A percentile compares a stretch with the other conserved stretches of the same genome.
Evolutionary conservation across 2,113 vertebrate species (phyloP).

Genomic region (Coptodon rendalli): DNA sequence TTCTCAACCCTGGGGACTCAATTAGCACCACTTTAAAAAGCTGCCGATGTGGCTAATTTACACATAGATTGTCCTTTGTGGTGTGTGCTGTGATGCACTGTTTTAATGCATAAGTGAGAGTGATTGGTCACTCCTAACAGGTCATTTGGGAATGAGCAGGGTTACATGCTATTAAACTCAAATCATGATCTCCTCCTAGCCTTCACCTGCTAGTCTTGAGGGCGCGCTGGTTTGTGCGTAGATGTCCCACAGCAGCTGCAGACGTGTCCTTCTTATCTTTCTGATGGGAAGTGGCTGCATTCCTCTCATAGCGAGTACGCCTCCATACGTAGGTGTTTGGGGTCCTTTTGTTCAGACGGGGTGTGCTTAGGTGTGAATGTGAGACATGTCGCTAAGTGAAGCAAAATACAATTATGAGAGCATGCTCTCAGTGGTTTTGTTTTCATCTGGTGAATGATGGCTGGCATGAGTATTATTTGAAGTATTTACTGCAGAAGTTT

Average conservation of each 20-base stretch:
- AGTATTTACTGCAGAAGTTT: neutral
- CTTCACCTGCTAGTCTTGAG: neutral
- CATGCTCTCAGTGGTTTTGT: neutral
- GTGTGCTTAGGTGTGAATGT: neutral
- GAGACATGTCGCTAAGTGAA: neutral
- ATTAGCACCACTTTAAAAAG: neutral
- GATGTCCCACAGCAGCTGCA: neutral
- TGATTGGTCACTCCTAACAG: neutral
- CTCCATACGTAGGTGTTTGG: neutral
- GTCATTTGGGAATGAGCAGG: neutral
- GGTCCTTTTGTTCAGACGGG: neutral
- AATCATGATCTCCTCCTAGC: neutral
- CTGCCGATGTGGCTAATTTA: neutral
- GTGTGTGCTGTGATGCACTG: neutral
- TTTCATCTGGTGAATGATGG: neutral
- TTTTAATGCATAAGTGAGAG: neutral
- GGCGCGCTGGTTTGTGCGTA: neutral
- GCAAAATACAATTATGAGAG: neutral
- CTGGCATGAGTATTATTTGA: neutral
- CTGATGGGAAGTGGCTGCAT: neutral
- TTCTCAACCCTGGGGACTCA: neutral
- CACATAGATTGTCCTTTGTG: fast-evolving
- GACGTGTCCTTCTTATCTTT: neutral
- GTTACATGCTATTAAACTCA: neutral
- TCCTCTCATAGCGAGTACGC: neutral